Base-by-base conservation (phyloP, 2,888 invertebrate species). In the Axea sp. region DNA sequence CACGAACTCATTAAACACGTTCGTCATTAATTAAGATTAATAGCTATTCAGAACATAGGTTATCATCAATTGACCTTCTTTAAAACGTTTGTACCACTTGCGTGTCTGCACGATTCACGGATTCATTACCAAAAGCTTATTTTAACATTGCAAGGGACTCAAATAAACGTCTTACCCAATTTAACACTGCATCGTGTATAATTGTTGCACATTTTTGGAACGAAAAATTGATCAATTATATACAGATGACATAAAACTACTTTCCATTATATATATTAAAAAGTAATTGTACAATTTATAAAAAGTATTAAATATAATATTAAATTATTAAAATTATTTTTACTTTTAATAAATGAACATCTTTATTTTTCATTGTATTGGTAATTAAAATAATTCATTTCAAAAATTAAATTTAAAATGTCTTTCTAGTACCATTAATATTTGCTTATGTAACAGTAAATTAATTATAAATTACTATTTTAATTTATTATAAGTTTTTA, bases 41-140 rank as follows among this genome's bases (percentile, higher is more conserved):
- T 55, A 39, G 31, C 19, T 19, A 24, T 45, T 45, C 24, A 1
- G 17, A 55, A 47, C 53, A 43, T 67, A 28, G 55, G 45, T 55
- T 35, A 47, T 67, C 43, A 67, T 37, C 55, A 67, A 47, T 55
- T 67, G 65, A 55, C 47, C 26, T 67, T 55, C 53, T 53, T 64
- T 31, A 8, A 47, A 31, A n/a, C 24, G 22, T 47, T 59, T 51
- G 33, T 47, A 41, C 57, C 17, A 49, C 22, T 49, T 57, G 68
- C 35, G 57, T 53, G 49, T 26, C 37, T 47, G 45, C 6, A 45
- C 35, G 45, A 12, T n/a, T 7, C 11, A 43, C 28, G 11, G 55
- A 67, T 55, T 47, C 39, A 35, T 47, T 55, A 45, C 39, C 30
- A 47, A 39, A 55, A 47, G 37, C 31, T 47, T 47, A 67, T 67